Percentiles rank a stretch among this genome's conserved stretches.
phyloP scores from a whole-genome alignment of 2,888 invertebrate genomes.

The Dugesia japonica region DNA sequence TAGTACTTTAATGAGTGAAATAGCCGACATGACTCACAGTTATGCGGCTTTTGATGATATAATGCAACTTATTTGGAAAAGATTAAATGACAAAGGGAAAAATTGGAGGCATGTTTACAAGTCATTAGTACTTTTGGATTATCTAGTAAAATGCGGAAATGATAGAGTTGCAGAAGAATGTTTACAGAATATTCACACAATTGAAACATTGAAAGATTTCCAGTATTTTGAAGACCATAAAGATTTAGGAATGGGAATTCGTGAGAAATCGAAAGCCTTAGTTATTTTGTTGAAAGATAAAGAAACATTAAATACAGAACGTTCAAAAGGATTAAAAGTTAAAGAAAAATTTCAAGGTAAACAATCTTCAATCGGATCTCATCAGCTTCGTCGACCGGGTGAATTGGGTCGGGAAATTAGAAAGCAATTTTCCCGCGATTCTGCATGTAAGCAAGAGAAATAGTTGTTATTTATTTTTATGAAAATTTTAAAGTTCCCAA shows the following conservation, averaged over 20 bases:
- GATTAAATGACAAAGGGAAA: slow-evolving; percentile 94
- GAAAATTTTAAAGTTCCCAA: background rate
- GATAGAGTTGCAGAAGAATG: slow-evolving; percentile 94
- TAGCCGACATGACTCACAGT: slow-evolving; percentile 96
- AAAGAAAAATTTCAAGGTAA: slow-evolving; percentile 16
- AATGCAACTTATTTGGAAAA: slow-evolving; percentile 98
- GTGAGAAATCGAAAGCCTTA: slow-evolving; percentile 27
- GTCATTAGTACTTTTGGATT: slow-evolving; percentile 81
- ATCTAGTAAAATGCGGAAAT: slow-evolving; percentile 94
- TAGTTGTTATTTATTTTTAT: too few species aligned
- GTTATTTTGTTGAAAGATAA: slow-evolving; percentile 16
- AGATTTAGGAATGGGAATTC: slow-evolving; percentile 25
- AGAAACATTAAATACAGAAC: background rate
- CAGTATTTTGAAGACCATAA: slow-evolving; percentile 30
- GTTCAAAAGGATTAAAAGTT: slow-evolving; percentile 21
- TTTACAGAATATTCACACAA: slow-evolving; percentile 62
- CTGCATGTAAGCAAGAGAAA: background rate
- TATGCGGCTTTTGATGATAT: slow-evolving; percentile 98
- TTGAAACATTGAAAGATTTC: slow-evolving; percentile 28
- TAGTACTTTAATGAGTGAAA: slow-evolving; percentile 93
- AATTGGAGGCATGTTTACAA: slow-evolving; percentile 99
- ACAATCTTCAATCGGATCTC: background rate
- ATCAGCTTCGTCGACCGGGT: background rate
- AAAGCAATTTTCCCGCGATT: background rate
- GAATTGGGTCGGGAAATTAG: slow-evolving; percentile 1